Evolutionary conservation across 1,140 invertebrate species (phyloP).

Genomic region (Brachionus rubens): DNA sequence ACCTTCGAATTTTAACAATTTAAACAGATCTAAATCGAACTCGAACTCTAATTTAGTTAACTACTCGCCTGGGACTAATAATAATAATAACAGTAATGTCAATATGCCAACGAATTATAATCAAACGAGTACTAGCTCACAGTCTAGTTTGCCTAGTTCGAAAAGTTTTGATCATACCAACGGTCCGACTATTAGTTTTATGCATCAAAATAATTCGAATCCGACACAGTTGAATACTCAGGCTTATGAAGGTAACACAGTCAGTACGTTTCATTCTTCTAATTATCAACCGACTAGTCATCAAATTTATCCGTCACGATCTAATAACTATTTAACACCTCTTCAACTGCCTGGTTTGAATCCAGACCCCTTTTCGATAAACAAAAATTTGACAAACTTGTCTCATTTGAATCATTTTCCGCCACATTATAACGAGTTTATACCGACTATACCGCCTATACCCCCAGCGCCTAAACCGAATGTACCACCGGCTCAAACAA

Average conservation of each 20-base stretch:
- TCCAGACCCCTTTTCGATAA: not conserved
- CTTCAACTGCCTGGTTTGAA: not conserved
- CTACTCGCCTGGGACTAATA: not conserved
- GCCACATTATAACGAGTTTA: not conserved
- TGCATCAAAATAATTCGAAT: not conserved
- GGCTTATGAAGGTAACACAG: not conserved
- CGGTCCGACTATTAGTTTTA: constrained; percentile 13
- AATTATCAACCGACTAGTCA: not conserved
- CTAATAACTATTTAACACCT: constrained; percentile 16
- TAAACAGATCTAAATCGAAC: constrained; percentile 16
- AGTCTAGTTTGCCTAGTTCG: not conserved
- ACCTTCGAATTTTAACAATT: not conserved
- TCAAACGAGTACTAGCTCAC: not conserved
- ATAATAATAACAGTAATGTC: not conserved
- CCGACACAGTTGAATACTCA: not conserved
- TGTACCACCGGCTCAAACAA: not conserved
- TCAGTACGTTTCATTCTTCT: not conserved
- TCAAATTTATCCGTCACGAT: not conserved
- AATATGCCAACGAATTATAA: not conserved
- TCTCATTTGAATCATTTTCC: constrained; percentile 26
- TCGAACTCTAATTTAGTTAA: constrained; percentile 7
- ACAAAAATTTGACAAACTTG: constrained; percentile 21
- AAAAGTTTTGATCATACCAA: constrained; percentile 19
- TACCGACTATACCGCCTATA: not conserved
- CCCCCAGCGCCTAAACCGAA: not conserved